phyloP scores from a whole-genome alignment of 2,113 vertebrate species.

The Psilopogon haemacephalus region DNA sequence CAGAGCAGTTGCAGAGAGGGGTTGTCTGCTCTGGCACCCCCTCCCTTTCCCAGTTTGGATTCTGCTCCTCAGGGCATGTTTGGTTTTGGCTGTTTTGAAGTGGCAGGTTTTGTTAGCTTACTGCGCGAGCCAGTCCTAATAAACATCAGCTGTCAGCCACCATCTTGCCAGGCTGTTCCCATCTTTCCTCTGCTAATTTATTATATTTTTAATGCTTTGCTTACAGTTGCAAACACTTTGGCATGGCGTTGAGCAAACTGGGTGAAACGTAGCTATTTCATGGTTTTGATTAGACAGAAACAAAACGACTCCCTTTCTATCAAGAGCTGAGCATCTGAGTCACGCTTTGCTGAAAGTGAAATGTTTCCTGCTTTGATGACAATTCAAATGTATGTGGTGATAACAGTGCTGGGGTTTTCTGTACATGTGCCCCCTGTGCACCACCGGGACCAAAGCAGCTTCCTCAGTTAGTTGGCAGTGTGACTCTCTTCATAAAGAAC shows the following conservation, averaged over 20 bases:
- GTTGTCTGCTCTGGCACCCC: not conserved
- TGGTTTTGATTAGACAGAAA: not conserved
- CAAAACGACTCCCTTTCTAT: not conserved
- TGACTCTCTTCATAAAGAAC: not conserved
- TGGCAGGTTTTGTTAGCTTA: conserved; percentile 18
- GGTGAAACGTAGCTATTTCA: not conserved
- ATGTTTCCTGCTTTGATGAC: not conserved
- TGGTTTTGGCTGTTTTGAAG: conserved; percentile 18
- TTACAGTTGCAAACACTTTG: conserved; percentile 13
- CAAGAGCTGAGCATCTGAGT: not conserved
- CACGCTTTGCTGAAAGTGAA: not conserved
- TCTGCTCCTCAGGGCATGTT: not conserved
- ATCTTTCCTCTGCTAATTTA: not conserved
- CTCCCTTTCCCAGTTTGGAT: not conserved
- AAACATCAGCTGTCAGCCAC: conserved; percentile 22
- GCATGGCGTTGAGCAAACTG: not conserved
- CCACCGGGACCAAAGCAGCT: not conserved
- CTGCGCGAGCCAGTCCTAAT: conserved; percentile 1
- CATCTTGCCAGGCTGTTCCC: not conserved
- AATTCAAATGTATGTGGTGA: not conserved
- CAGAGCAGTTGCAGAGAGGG: not conserved
- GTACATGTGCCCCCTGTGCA: fast-evolving
- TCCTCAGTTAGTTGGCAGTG: not conserved
- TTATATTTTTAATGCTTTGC: not conserved
- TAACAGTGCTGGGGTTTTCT: not conserved